Base-by-base conservation (phyloP, 2,888 invertebrate genomes). In the Perdita meconis region DNA sequence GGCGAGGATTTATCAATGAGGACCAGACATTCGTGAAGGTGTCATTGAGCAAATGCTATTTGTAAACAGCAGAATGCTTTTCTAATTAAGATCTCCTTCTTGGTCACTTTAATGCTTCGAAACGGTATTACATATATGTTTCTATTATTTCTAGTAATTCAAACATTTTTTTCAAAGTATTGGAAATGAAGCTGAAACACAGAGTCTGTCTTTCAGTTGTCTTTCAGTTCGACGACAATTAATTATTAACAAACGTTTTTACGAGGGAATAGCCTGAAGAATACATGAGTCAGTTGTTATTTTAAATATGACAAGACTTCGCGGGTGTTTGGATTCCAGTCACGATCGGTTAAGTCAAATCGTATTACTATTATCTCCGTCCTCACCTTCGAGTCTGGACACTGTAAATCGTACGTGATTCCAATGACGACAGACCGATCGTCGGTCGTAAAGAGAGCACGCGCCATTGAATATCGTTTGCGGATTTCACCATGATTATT, bases 251-350 rank as follows among this genome's bases (percentile, higher is more conserved):
- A 55, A 8, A n/a, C 19, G 42, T 66, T 22, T 59, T 73, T 60
- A 38, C 60, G 24, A 42, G 44, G 30, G 66, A 47, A 67, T 61
- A 56, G 42, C 34, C 19, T 36, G 36, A 59, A 22, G 50, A 34
- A 57, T 56, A 12, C 60, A 36, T 76, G 76, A 74, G 68, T 74
- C 76, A 55, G 56, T 51, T 74, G 76, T 76, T 74, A 74, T 74
- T 76, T 74, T 76, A 76, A 76, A 74, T 75, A 63, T 76, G 75
- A 76, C 76, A 61, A 61, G 55, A 71, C 44, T n/a, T 16, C 16
- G 38, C n/a, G 65, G 42, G 69, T 81, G 77, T 84, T 83, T 84
- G 59, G 78, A 82, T 84, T 80, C 77, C 70, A 74, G 82, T 84
- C 84, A 84, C 80, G 84, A 67, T 57, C 50, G 51, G 64, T 80